Evolutionary conservation across 2,113 vertebrate species (phyloP), one percentile per base, ranked within the genome.

Genomic region (Macaca nemestrina): DNA sequence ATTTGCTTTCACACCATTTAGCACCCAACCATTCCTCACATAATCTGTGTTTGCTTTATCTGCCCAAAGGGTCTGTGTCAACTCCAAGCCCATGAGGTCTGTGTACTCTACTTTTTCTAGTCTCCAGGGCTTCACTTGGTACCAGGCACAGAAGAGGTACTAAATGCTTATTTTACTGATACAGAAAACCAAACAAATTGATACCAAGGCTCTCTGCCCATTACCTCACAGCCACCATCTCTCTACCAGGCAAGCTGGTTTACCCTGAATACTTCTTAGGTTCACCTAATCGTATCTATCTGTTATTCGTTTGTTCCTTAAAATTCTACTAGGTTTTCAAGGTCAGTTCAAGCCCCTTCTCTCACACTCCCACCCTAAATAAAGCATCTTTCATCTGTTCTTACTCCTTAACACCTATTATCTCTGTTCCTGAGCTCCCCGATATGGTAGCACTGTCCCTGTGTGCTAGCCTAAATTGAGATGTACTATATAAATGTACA

Each of bases 131-230:
- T 79, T 32, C 40, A 90, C 40, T 83, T 61, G 30, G 76, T 87
- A 84, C 61, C 76, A 90, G 70, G 70, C 40, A 82, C 82, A 68
- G 25, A 67, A 48, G 40, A 90, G 55, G 61, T 16, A 81, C 84
- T 96, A 50, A 94, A 82, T n/a, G 5, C 50, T 89, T 91, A 48
- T 55, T 80, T 93, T 73, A 40, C 38, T 82, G 57, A 97, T 84
- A 92, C 25, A 80, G n/a, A 85, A 97, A 95, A 89, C 23, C 83
- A 90, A 83, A 87, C 40, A 72, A 82, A 35, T 57, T 25, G 32
- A 83, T 22, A 52, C 25, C 20, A 85, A 89, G 43, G 18, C 59
- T 73, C 43, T 81, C 55, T 45, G 57, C 30, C 32, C 40, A 55
- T 96, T 94, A 75, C 67, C 55, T 91, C 67, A 88, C 17, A 38